Base-by-base conservation (phyloP, 2,113 vertebrate species). In the Oxyruncus cristatus region DNA sequence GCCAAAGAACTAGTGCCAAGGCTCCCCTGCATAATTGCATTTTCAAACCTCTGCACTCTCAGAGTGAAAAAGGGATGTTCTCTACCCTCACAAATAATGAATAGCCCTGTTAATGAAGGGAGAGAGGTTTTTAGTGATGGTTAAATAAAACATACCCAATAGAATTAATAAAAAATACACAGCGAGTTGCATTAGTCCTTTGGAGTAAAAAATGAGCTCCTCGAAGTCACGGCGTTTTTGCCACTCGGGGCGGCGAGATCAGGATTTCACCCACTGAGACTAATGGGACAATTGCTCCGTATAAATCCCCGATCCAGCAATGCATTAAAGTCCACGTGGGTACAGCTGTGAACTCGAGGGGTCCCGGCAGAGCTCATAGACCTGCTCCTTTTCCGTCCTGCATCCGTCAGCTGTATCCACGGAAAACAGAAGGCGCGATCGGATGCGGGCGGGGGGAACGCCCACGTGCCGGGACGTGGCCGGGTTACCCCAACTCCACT, bases 61-160 rank as follows among this genome's bases (percentile, higher is more conserved):
- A 8, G 49, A 58, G 67, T 59, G 66, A 50, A 79, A 77, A 80
- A 84, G 70, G 82, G 92, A 66, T n/a, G 62, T 68, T 88, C 68
- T n/a, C 68, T 61, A 76, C 41, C 30, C 79, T 56, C 58, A 58
- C 41, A 55, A 88, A 76, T 77, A 94, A 83, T 18, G 44, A 90
- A 94, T 23, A 50, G 75, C 71, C 32, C 73, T 47, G 46, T 46
- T 87, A 79, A 80, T 92, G 74, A 92, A 65, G 71, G 53, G 24
- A 92, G 85, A 74, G 95, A 83, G 56, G 90, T 82, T 61, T 92
- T 95, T 91, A 75, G 88, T 22, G 82, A 71, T 53, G 85, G 63
- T 84, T 86, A 81, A 83, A 93, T 86, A 90, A 88, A 88, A 81
- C 41, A 47, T 27, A 47, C 24, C 44, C 27, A 2, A 18, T 30